Conservation (phyloP, 2,888 invertebrate genomes). For the Trichacis sp. region DNA sequence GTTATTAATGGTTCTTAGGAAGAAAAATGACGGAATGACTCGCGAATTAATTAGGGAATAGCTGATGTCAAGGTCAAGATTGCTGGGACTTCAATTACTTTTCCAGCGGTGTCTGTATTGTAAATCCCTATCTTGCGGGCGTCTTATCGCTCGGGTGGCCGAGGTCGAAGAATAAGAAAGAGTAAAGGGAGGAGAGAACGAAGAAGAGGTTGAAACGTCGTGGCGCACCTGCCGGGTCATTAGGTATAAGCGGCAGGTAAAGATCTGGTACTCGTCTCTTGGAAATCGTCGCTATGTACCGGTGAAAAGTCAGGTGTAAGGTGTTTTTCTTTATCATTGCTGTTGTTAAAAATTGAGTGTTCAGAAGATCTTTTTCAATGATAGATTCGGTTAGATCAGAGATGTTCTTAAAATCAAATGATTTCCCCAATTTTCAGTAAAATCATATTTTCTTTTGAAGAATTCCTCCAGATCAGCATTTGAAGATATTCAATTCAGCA, state of each 20-base stretch:
- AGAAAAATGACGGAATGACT: conserved; percentile 31
- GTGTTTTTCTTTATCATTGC: too few species aligned
- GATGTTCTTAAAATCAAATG: too few species aligned
- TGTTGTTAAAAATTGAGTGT: too few species aligned
- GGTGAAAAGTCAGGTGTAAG: conserved; percentile 23
- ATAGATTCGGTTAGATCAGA: too few species aligned
- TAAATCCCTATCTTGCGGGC: conserved; percentile 36
- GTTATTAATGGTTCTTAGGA: conserved; percentile 16
- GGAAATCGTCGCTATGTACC: too few species aligned
- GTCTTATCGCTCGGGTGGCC: conserved; percentile 44
- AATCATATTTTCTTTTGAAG: too few species aligned
- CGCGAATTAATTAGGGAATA: conserved; percentile 35
- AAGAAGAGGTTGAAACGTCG: conserved; percentile 44
- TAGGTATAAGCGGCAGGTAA: conserved; percentile 66
- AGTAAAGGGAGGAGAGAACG: conserved; percentile 17
- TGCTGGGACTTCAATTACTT: conserved; percentile 39
- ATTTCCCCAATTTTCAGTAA: too few species aligned
- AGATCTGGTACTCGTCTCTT: conserved; percentile 50
- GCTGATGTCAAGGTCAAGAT: conserved; percentile 34
- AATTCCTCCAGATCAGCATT: too few species aligned
- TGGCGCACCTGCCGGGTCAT: conserved; percentile 66
- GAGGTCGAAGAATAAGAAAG: conserved; percentile 33
- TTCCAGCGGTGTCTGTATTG: conserved; percentile 34
- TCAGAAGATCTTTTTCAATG: too few species aligned
- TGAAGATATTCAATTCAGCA: too few species aligned